A percentile compares a stretch with the other conserved stretches of the same genome.
Conservation (phyloP, 53 echinoderm and acorn worm genomes). For the Luidia sarsii region DNA sequence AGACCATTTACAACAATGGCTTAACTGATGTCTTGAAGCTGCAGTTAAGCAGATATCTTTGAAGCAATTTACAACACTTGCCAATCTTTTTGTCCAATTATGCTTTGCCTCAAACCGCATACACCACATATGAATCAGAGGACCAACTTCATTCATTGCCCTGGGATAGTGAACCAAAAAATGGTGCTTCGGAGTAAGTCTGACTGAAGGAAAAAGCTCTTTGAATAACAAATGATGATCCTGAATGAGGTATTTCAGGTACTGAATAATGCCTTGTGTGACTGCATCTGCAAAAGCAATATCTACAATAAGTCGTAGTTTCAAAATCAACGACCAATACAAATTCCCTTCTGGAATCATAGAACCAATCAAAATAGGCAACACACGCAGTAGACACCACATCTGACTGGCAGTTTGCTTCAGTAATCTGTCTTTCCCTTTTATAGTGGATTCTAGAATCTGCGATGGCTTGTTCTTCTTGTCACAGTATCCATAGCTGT, state of each 20-base stretch:
- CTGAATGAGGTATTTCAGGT: constrained; percentile 46
- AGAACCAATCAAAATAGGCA: constrained; percentile 47
- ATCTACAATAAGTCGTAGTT: constrained; percentile 24
- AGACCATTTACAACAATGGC: constrained; percentile 8
- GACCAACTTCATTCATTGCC: constrained; percentile 46
- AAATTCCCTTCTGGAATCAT: constrained; percentile 2
- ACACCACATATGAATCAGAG: constrained; percentile 45
- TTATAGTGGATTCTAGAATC: constrained; percentile 26
- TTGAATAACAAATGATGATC: constrained; percentile 55
- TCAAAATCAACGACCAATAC: neutral
- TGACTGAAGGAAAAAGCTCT: constrained; percentile 15
- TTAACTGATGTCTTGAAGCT: constrained; percentile 52
- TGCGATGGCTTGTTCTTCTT: constrained; percentile 57
- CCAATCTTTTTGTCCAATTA: constrained; percentile 53
- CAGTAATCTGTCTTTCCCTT: constrained; percentile 35
- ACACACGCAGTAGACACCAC: constrained; percentile 53
- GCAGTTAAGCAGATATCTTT: constrained; percentile 42
- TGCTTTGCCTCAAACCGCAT: constrained; percentile 76
- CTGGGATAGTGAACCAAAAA: constrained; percentile 62
- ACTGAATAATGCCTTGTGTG: neutral
- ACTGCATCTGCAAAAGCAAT: constrained; percentile 52
- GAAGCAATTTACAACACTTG: constrained; percentile 39
- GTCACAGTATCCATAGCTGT: constrained; percentile 50
- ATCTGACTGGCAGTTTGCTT: constrained; percentile 60
- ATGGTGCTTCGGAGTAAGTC: constrained; percentile 58